Base-by-base conservation (phyloP, 2,113 vertebrate species). In the Halichoeres trimaculatus region DNA sequence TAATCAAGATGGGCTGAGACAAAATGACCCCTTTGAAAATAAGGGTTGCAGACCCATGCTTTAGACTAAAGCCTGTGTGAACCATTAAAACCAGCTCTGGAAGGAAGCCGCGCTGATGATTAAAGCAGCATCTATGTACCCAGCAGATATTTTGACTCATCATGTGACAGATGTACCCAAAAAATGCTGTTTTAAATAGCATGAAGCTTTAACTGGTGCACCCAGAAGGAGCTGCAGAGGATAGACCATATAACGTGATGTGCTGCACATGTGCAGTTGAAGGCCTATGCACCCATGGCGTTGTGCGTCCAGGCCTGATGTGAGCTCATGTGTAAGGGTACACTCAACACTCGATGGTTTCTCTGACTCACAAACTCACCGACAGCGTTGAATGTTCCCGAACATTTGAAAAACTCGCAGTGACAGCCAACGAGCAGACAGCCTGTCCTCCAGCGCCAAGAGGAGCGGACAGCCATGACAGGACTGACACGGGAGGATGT, bases 301-400 rank as follows among this genome's bases (percentile, higher is more conserved):
- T 11, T 63, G 41, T 35, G 56, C 30, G 54, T 56, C 69, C 45
- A 19, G 40, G 8, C 20, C 53, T 14, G 61, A 72, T 19, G 85
- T 62, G 54, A 76, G 75, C 75, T 86, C 90, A 74, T 86, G 85
- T 58, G 24, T 67, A 58, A 85, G 85, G 91, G 90, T 93, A 92
- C 93, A 94, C 86, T 92, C 93, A 93, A 90, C 92, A 86, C 83
- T 89, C 91, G 93, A 93, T 94, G 93, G 93, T 94, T 94, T 93
- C 71, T 85, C 75, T 67, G 65, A 76, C 57, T 78, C 70, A 81
- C 94, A 97, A 97, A 98, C 96, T 97, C 96, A 97, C 96, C 96
- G 96, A 97, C 96, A 97, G 96, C 95, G 96, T 96, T 97, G 96
- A 97, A 97, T 97, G 96, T 97, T 97, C 94, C 94, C 94, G 84